phyloP scores from a whole-genome alignment of 2,888 invertebrate genomes.

The Tridacna crocea region DNA sequence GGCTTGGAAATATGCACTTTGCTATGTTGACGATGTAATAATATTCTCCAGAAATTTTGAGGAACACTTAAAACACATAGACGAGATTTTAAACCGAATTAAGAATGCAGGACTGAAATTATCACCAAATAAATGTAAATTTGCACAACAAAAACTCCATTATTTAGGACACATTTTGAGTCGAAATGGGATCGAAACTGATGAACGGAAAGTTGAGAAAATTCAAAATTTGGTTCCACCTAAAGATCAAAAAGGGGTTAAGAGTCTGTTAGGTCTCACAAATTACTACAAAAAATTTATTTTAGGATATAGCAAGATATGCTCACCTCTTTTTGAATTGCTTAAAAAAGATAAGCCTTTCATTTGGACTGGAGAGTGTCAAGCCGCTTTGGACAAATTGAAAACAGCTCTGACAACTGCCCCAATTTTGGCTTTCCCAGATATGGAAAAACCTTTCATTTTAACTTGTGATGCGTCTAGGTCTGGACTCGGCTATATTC shows the following conservation, averaged over 20 bases:
- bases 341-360: slow-evolving; percentile 30
- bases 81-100: too few species aligned
- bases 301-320: slow-evolving; percentile 43
- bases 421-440: slow-evolving; percentile 58
- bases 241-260: slow-evolving; percentile 47
- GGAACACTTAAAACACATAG: too few species aligned
- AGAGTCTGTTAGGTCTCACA: slow-evolving; percentile 60
- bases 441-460: slow-evolving; percentile 48
- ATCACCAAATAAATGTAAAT: too few species aligned
- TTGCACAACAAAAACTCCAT: too few species aligned
- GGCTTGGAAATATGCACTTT: too few species aligned
- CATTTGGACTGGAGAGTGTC: slow-evolving; percentile 47
- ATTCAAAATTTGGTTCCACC: too few species aligned
- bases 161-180: too few species aligned
- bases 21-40: too few species aligned
- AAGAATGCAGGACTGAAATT: too few species aligned
- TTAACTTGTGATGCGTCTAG: slow-evolving; percentile 57
- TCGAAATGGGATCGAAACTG: too few species aligned
- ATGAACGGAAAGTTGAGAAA: too few species aligned
- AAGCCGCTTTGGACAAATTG: slow-evolving; percentile 46
- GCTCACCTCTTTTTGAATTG: slow-evolving; percentile 47
- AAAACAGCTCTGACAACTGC: slow-evolving; percentile 48
- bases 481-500: slow-evolving; percentile 52
- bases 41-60: too few species aligned
- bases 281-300: slow-evolving; percentile 20